These are phyloP conservation scores for Progne subis DNA, from an alignment of 2,113 vertebrate species.

Conservation along the genomic window DNA sequence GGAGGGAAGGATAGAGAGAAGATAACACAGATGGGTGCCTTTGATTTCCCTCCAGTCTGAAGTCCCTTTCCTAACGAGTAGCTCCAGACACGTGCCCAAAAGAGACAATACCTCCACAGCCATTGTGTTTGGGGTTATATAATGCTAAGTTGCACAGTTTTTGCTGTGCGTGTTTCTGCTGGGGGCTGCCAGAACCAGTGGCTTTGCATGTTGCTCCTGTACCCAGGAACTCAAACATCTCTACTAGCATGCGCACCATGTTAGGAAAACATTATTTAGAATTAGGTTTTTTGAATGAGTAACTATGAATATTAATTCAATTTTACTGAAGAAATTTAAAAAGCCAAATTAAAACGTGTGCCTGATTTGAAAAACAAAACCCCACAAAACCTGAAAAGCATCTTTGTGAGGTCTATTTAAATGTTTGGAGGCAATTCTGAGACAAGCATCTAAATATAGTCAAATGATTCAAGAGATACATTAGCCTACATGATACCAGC, in stretches of 20 bases:
- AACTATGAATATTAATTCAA: background rate
- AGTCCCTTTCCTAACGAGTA: background rate
- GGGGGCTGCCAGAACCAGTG: background rate
- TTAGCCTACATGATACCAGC: constrained; percentile 45
- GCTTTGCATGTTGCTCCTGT: background rate
- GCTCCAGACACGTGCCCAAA: rapidly evolving
- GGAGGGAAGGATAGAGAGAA: background rate
- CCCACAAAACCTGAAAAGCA: constrained; percentile 29
- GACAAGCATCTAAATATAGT: constrained; percentile 56
- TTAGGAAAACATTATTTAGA: background rate
- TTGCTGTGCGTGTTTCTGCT: rapidly evolving
- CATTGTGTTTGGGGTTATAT: background rate
- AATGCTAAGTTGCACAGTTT: background rate
- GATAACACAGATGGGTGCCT: background rate
- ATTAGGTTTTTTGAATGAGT: background rate
- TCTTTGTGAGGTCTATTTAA: constrained; percentile 36
- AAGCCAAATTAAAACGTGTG: background rate
- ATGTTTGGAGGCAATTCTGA: constrained; percentile 41
- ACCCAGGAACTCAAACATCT: background rate
- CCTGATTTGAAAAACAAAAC: constrained; percentile 6
- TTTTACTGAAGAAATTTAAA: background rate
- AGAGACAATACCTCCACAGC: background rate
- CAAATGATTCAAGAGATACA: constrained; percentile 42
- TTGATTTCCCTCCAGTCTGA: background rate
- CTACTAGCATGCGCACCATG: rapidly evolving